Base-by-base conservation (phyloP, 2,888 invertebrate species). In the Andrena haemorrhoa region DNA sequence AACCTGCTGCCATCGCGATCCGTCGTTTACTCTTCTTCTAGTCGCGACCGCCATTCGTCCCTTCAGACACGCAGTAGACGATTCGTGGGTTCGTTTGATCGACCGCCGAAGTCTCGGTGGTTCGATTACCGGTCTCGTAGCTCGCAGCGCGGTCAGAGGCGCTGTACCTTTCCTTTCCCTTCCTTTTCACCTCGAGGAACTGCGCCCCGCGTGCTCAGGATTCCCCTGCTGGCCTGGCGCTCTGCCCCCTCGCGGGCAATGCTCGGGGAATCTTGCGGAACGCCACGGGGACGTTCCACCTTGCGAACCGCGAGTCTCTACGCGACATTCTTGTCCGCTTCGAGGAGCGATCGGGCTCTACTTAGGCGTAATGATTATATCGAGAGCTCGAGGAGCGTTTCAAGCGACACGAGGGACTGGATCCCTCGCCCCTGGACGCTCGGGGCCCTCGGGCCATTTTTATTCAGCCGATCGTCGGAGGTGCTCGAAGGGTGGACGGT, bases 1-100 rank as follows among this genome's bases (percentile, higher is more conserved):
- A 26, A 26, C 23, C 23, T 12, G 23, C 23, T 10, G 10, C 23
- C 56, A 26, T 8, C 56, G 56, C 20, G 23, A 10, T 56, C 56
- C 23, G 26, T 4, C 10, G 56, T 23, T 56, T 66, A 75, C 75
- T 72, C 71, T 75, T 82, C 80, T 81, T 84, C 77, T 72, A 84
- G 71, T 84, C 65, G 81, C 74, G 75, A 75, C 69, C 75, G 81
- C 69, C 77, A 77, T 75, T 84, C 74, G 68, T 75, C 75, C 20
- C 26, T 20, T 41, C 33, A 10, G 20, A 8, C 49, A 31, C 51
- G 53, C 49, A n/a, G 56, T 73, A 35, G 12, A 58, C 16, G 31
- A n/a, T 49, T 56, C 56, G 23, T 26, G 63, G 56, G 23, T 64
- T 41, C 26, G 33, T 47, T 65, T 26, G 20, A 53, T 41, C 26